Evolutionary conservation across 1,140 invertebrate genomes (phyloP), one percentile per base, ranked within the genome.

Genomic region (Drosophila auraria): DNA sequence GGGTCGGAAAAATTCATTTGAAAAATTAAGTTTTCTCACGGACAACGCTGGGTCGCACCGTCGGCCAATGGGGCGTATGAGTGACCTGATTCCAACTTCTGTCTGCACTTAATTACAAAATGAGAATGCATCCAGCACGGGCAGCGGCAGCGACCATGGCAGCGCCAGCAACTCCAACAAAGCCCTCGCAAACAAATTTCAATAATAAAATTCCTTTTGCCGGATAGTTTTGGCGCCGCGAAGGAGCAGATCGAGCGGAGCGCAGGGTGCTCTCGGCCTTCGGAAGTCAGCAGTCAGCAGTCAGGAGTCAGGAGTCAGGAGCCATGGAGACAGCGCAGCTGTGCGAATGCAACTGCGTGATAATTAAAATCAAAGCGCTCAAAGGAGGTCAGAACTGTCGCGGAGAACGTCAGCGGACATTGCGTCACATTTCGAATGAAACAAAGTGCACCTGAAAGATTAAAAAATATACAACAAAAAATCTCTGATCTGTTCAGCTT

Each of bases 81-180:
- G 70, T 84, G 83, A 84, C 83, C 84, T 89, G 81, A 74, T 89
- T 87, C 69, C 69, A 53, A 89, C 81, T 89, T 83, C 79, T 72
- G 78, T 83, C 83, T 89, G 78, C 84, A 83, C 79, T 87, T 87
- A 89, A 89, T 89, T 87, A 87, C 80, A 84, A 80, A 87, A 89
- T 51, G 68, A 84, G 82, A 83, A 74, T 63, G 70, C 72, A 75
- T 62, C 47, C 70, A 73, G 30, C 57, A 23, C 53, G 25, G 60
- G 27, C 57, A 49, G 72, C 61, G 54, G 36, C 56, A 50, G 72
- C 61, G 60, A 47, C 73, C 47, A 54, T 62, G 57, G 53, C 76
- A 74, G 56, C 30, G 58, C 56, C 47, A 72, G 33, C 61, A 57
- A 54, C 79, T 64, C 68, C 79, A 53, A 74, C 63, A 76, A 80